Evolutionary conservation across 2,797 vertebrate species (phyloP).

Genomic region (Scleropages formosus): DNA sequence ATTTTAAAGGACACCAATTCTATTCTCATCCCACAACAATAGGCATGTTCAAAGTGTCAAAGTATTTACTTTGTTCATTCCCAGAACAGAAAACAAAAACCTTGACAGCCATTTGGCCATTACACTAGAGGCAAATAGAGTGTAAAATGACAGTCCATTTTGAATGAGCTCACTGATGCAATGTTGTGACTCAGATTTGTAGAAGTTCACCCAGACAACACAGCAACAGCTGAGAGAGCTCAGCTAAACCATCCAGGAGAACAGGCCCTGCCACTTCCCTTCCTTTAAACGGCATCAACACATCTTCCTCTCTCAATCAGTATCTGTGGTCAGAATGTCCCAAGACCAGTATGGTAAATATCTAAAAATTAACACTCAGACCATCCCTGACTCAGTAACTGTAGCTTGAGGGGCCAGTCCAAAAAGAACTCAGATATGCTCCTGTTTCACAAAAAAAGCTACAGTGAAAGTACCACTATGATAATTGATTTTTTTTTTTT

Average conservation of each 20-base stretch:
- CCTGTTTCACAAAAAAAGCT: neutral
- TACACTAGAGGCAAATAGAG: conserved; percentile 21
- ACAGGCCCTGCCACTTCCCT: neutral
- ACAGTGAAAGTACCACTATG: neutral
- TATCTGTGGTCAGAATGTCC: too few relatives aligned
- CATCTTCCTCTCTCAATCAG: neutral
- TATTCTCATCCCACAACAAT: conserved; percentile 70
- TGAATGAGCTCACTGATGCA: conserved; percentile 14
- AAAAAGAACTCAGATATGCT: neutral
- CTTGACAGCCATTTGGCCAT: conserved; percentile 23
- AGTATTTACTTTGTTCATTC: conserved; percentile 70
- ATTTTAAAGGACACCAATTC: conserved; percentile 55
- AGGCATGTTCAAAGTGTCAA: conserved; percentile 69
- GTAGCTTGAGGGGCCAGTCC: neutral
- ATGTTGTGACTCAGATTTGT: conserved; percentile 4
- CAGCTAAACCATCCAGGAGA: neutral
- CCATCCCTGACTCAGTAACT: neutral
- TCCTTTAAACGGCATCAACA: conserved; percentile 17
- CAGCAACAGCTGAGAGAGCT: conserved; percentile 10
- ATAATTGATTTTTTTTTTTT: too few relatives aligned
- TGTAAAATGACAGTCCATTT: conserved; percentile 27
- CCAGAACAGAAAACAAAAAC: conserved; percentile 44
- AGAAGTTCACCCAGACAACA: conserved; percentile 8
- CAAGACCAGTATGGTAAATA: neutral
- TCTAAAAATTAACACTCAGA: neutral